A percentile compares a stretch with the other conserved stretches of the same genome.
Evolutionary conservation across 2,113 vertebrate species (phyloP).

Genomic region (Nothocercus nigrocapillus): DNA sequence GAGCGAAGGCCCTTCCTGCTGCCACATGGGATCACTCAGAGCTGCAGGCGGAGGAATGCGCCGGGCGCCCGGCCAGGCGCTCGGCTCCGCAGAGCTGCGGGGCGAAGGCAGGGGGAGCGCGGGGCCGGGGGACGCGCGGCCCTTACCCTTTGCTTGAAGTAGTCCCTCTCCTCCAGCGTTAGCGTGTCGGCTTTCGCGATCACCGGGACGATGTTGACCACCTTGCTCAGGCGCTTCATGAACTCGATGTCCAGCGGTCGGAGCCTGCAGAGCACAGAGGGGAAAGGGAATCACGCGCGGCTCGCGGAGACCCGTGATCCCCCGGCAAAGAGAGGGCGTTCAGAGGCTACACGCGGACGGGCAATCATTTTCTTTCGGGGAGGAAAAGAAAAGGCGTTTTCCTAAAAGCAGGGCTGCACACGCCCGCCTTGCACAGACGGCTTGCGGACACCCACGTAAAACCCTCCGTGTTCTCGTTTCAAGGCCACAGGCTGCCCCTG

Average conservation of each 20-base stretch:
- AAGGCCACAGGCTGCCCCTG: background rate
- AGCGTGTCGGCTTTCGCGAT: slow-evolving; percentile 96
- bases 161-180: slow-evolving; percentile 94
- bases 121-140: background rate
- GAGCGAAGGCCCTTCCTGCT: background rate
- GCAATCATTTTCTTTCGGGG: fast-evolving
- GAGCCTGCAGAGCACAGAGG: slow-evolving; percentile 77
- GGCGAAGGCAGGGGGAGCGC: background rate
- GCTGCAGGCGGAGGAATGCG: slow-evolving; percentile 25
- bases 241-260: slow-evolving; percentile 96
- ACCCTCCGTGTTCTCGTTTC: background rate
- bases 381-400: background rate
- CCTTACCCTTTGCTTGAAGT: slow-evolving; percentile 92
- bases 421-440: fast-evolving
- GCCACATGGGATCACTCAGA: slow-evolving; percentile 26
- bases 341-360: background rate
- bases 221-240: slow-evolving; percentile 97
- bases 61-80: slow-evolving; percentile 4
- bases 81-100: background rate
- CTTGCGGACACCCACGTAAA: background rate
- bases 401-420: background rate
- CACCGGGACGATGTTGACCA: slow-evolving; percentile 97
- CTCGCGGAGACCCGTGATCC: fast-evolving
- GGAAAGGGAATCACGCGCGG: fast-evolving
- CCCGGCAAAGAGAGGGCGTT: background rate